Conservation (phyloP, 2,797 vertebrate species). For the Mormyrops attenuatus region DNA sequence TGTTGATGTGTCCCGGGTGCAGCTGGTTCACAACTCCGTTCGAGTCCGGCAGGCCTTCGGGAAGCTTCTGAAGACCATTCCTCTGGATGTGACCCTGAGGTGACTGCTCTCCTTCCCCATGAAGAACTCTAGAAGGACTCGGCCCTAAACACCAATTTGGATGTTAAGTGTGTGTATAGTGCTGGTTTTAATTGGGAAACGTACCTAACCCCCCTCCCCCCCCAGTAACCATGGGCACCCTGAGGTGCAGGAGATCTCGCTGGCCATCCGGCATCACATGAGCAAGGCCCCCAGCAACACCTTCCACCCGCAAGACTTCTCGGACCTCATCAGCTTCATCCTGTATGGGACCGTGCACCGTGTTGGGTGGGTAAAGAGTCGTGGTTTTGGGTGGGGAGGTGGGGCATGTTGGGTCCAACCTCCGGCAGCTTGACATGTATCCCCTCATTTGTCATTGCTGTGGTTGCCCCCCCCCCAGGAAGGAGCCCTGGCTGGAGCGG, state of each 20-base stretch:
- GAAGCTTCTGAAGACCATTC: conserved; percentile 83
- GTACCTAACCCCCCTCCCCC: neutral
- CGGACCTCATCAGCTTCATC: conserved; percentile 97
- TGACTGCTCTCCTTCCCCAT: conserved; percentile 38
- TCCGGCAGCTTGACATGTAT: neutral
- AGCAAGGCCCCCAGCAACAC: conserved; percentile 87
- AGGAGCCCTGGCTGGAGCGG: conserved; percentile 95
- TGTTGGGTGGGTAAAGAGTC: conserved; percentile 69
- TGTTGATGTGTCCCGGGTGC: conserved; percentile 89
- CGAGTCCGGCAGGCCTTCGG: conserved; percentile 87
- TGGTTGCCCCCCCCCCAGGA: conserved; percentile 62
- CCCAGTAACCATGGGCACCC: conserved; percentile 80
- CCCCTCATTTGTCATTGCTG: neutral
- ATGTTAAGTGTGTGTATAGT: neutral
- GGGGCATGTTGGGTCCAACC: neutral
- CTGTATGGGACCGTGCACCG: conserved; percentile 87
- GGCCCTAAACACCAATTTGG: neutral
- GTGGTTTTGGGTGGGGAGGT: neutral
- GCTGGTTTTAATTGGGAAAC: neutral
- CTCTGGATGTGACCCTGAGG: conserved; percentile 86
- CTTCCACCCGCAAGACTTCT: conserved; percentile 97
- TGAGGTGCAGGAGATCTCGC: conserved; percentile 87
- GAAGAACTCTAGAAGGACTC: neutral
- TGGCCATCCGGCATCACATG: conserved; percentile 89
- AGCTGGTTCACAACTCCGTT: conserved; percentile 82